These are phyloP conservation scores for Lycaon pictus DNA, from an alignment of 2,113 vertebrate genomes.

Conservation along the genomic window DNA sequence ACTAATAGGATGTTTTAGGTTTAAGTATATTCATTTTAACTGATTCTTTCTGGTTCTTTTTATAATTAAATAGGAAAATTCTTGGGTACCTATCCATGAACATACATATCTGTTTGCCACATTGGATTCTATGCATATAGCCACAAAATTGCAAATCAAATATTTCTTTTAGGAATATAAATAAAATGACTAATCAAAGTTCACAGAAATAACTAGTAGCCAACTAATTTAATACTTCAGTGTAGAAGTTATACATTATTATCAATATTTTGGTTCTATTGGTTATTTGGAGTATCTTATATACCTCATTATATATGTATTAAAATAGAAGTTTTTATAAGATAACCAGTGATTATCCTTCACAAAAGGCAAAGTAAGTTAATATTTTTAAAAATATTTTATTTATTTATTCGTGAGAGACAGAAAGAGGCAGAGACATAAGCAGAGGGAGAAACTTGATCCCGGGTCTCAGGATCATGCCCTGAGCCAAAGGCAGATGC, in stretches of 20 bases:
- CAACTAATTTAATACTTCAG: not conserved
- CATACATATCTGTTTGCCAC: not conserved
- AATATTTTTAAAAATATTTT: not conserved
- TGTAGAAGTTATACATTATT: not conserved
- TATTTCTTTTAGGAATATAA: slow-evolving; percentile 15
- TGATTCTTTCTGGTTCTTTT: not conserved
- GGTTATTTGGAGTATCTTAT: not conserved
- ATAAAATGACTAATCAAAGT: not conserved
- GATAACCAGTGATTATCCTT: not conserved
- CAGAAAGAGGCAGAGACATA: too few relatives aligned
- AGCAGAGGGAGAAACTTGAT: too few relatives aligned
- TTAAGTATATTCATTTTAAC: not conserved
- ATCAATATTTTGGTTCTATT: not conserved
- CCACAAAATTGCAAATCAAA: not conserved
- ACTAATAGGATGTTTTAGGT: not conserved
- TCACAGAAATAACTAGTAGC: not conserved
- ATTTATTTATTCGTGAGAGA: too few relatives aligned
- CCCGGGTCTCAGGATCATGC: too few relatives aligned
- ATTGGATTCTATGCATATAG: not conserved
- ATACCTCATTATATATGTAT: not conserved
- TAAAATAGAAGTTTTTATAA: not conserved
- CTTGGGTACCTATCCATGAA: not conserved
- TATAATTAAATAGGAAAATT: slow-evolving; percentile 3
- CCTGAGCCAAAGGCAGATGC: too few relatives aligned
- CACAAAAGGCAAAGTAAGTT: not conserved